A percentile compares a stretch with the other conserved stretches of the same genome.
Evolutionary conservation across 2,888 invertebrate species (phyloP).

Genomic region (Argyra leucocephala): DNA sequence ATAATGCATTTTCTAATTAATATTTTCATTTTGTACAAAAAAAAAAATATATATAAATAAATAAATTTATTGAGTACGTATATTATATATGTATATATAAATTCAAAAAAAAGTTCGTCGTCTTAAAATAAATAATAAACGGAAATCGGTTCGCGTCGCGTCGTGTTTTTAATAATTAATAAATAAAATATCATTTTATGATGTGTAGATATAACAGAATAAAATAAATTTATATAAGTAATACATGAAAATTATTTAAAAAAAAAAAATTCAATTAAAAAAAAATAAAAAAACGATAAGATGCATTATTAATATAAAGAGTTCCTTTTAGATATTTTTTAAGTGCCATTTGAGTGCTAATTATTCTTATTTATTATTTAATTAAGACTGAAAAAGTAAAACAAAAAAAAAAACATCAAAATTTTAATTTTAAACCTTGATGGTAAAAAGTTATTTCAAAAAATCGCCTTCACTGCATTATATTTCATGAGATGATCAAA

Average conservation of each 20-base stretch:
- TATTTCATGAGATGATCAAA: no score
- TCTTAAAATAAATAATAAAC: background rate
- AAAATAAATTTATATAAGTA: background rate
- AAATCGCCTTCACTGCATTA: no score
- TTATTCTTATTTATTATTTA: slow-evolving; percentile 12
- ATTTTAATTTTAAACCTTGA: no score
- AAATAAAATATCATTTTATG: background rate
- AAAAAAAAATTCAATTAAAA: no score
- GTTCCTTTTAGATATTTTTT: background rate
- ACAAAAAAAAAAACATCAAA: no score
- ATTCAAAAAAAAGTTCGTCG: no score
- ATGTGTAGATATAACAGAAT: background rate
- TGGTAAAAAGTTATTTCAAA: no score
- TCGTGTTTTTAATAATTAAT: slow-evolving; percentile 1
- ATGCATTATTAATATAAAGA: background rate
- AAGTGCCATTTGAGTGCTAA: slow-evolving; percentile 8
- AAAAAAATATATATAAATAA: background rate
- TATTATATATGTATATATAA: background rate
- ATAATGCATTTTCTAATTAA: slow-evolving; percentile 4
- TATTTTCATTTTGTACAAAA: background rate
- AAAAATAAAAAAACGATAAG: no score
- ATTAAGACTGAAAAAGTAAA: slow-evolving; percentile 12
- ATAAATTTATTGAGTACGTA: background rate
- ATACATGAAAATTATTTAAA: no score
- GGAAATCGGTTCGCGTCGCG: slow-evolving; percentile 22